A percentile compares a stretch with the other conserved stretches of the same genome.
Conservation (phyloP, 2,797 vertebrate genomes). For the Ctenopoma kingsleyae region DNA sequence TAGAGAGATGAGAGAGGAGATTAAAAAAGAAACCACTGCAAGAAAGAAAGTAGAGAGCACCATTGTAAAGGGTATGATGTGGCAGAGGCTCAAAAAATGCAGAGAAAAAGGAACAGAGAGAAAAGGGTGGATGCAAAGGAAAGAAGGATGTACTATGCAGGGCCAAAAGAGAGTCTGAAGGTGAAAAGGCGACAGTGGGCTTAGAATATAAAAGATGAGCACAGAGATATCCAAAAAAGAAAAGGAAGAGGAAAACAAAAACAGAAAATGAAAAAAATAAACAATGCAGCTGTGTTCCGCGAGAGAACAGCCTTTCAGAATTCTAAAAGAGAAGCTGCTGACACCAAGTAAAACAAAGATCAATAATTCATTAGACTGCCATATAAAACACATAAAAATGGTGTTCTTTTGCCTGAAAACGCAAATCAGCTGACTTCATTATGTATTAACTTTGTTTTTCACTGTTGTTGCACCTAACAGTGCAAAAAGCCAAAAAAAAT, state of each 20-base stretch:
- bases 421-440: constrained; percentile 77
- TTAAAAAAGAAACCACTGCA: constrained; percentile 63
- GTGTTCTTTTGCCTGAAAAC: constrained; percentile 70
- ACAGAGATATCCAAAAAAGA: constrained; percentile 14
- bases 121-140: constrained; percentile 12
- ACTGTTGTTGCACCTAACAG: constrained; percentile 39
- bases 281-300: constrained; percentile 30
- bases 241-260: constrained; percentile 10
- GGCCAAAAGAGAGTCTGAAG: constrained; percentile 29
- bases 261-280: constrained; percentile 5
- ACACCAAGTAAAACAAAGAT: constrained; percentile 79
- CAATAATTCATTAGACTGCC: constrained; percentile 85
- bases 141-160: constrained; percentile 23
- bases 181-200: background rate
- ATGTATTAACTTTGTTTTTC: constrained; percentile 65
- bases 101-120: constrained; percentile 5
- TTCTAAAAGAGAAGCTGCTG: constrained; percentile 69
- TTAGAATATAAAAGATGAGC: constrained; percentile 30
- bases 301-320: constrained; percentile 53
- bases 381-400: constrained; percentile 74
- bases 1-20: constrained; percentile 61
- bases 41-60: constrained; percentile 21
- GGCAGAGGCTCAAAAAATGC: constrained; percentile 29
- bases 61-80: constrained; percentile 42
- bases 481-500: constrained; percentile 24